phyloP scores from a whole-genome alignment of 53 echinoderm and acorn worm species.

The Hippasteria phrygiana region DNA sequence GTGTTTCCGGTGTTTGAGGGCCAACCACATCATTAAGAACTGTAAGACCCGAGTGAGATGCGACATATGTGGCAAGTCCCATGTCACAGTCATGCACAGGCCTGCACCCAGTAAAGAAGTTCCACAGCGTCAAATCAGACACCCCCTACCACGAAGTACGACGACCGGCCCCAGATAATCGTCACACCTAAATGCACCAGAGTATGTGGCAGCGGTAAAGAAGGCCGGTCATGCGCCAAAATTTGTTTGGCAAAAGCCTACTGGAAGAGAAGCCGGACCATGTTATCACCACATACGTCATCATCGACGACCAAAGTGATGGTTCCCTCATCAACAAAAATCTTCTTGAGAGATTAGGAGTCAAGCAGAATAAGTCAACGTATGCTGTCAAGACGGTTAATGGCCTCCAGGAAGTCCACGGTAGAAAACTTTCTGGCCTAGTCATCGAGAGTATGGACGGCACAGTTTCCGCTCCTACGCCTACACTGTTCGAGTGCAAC shows the following conservation, averaged over 20 bases:
- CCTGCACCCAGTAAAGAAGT: conserved; percentile 43
- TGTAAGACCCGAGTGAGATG: conserved; percentile 72
- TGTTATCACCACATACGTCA: conserved; percentile 58
- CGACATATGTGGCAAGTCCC: conserved; percentile 54
- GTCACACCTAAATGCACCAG: conserved; percentile 73
- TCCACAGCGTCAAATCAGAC: conserved; percentile 33
- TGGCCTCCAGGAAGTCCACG: conserved; percentile 61
- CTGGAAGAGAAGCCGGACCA: conserved; percentile 57
- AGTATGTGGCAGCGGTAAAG: conserved; percentile 60
- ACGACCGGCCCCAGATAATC: conserved; percentile 11
- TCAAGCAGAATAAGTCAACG: conserved; percentile 41
- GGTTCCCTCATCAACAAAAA: conserved; percentile 4
- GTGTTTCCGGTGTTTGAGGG: conserved; percentile 67
- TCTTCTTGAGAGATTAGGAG: neutral
- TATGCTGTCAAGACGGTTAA: conserved; percentile 39
- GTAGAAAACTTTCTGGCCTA: conserved; percentile 68
- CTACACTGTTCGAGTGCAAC: conserved; percentile 45
- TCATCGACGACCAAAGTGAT: conserved; percentile 74
- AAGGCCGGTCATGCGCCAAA: conserved; percentile 77
- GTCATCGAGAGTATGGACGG: conserved; percentile 66
- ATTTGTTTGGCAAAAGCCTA: conserved; percentile 74
- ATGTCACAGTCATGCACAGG: conserved; percentile 62
- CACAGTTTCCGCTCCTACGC: conserved; percentile 35
- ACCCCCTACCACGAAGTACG: neutral
- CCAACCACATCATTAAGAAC: conserved; percentile 60